These are phyloP conservation scores for Agriopis leucophaearia DNA, from an alignment of 2,888 invertebrate species.

Conservation along the genomic window DNA sequence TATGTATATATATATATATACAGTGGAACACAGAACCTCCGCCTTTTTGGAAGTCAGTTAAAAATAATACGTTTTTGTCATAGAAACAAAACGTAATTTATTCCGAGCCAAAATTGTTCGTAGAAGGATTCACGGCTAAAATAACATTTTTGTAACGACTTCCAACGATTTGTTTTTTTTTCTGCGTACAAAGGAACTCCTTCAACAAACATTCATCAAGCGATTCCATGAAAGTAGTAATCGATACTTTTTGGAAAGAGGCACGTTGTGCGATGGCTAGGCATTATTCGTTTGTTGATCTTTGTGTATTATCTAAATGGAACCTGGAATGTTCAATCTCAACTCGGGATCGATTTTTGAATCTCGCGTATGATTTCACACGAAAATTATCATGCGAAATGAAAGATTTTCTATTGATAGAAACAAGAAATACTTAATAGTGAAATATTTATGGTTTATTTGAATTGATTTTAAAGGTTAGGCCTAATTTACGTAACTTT, in stretches of 20 bases:
- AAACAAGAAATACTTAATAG: too few species aligned
- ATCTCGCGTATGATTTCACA: too few species aligned
- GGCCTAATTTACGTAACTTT: too few species aligned
- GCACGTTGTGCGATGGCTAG: not conserved
- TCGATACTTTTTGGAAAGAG: conserved; percentile 9
- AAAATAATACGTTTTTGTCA: too few species aligned
- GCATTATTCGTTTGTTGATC: not conserved
- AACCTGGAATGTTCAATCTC: not conserved
- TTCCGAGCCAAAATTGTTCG: not conserved
- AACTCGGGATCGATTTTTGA: not conserved
- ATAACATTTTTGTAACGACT: conserved; percentile 13
- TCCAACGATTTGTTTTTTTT: conserved; percentile 6
- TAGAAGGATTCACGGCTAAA: conserved; percentile 5
- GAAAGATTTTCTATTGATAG: too few species aligned
- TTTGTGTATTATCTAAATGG: not conserved
- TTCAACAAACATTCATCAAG: conserved; percentile 25
- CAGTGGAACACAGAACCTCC: too few species aligned
- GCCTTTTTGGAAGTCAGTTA: too few species aligned
- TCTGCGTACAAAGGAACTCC: conserved; percentile 10
- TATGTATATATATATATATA: too few species aligned
- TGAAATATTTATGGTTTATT: too few species aligned
- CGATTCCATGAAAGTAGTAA: conserved; percentile 12
- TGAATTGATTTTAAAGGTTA: too few species aligned
- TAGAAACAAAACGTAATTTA: too few species aligned
- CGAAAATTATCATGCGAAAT: too few species aligned